A percentile compares a stretch with the other conserved stretches of the same genome.
Conservation (phyloP, 2,888 invertebrate species). For the Hetaerina titia region DNA sequence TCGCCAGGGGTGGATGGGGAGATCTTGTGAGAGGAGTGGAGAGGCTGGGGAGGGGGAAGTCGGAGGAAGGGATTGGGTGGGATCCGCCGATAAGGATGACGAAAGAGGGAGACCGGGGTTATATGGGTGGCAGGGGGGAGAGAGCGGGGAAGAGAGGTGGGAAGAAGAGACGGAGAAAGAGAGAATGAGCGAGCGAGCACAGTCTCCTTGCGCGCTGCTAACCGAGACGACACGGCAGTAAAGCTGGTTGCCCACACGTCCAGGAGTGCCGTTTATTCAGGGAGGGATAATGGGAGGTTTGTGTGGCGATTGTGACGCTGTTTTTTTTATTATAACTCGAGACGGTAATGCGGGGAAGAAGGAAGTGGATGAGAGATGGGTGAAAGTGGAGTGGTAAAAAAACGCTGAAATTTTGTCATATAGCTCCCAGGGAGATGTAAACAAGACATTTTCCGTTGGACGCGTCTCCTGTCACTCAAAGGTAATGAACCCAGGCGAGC, state of each 20-base stretch:
- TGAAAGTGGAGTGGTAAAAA: not conserved
- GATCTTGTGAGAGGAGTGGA: not conserved
- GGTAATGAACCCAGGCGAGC: not conserved
- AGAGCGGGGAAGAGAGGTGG: not conserved
- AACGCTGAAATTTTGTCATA: not conserved
- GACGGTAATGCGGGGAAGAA: not conserved
- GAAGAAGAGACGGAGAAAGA: not conserved
- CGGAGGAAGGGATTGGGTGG: not conserved
- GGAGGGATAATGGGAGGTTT: not conserved
- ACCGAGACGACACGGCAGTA: slow-evolving; percentile 40
- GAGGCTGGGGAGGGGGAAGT: not conserved
- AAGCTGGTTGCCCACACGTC: slow-evolving; percentile 26
- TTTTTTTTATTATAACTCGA: not conserved
- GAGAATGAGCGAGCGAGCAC: not conserved
- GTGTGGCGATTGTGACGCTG: not conserved
- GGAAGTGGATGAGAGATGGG: not conserved
- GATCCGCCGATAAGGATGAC: not conserved
- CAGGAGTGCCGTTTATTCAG: not conserved
- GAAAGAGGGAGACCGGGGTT: not conserved
- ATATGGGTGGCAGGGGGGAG: not conserved
- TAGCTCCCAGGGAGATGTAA: not conserved
- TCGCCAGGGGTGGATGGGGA: not conserved
- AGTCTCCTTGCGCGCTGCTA: not conserved
- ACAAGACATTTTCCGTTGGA: not conserved
- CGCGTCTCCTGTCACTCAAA: not conserved